Evolutionary conservation across 2,888 invertebrate species (phyloP).

Genomic region (Ochropleura plecta): DNA sequence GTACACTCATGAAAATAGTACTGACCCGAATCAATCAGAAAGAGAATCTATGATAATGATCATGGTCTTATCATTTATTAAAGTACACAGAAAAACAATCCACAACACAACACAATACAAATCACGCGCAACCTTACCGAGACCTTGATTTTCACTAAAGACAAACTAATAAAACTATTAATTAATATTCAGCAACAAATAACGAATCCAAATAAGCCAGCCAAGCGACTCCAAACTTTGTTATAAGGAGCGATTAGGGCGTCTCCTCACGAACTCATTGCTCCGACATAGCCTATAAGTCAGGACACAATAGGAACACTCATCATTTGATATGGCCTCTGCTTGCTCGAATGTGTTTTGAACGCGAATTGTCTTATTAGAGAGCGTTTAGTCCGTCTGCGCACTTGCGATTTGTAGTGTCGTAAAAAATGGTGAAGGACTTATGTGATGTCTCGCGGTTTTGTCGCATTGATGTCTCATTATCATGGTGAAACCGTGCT

Average conservation of each 20-base stretch:
- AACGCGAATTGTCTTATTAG: conserved; percentile 87
- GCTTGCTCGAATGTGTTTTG: conserved; percentile 74
- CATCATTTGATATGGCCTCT: conserved; percentile 86
- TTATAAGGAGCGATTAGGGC: conserved; percentile 76
- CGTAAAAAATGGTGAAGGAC: conserved; percentile 58
- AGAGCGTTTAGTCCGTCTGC: conserved; percentile 67
- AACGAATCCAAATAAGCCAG: conserved; percentile 69
- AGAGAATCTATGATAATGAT: neutral
- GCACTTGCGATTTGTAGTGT: conserved; percentile 63
- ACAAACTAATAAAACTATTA: conserved; percentile 61
- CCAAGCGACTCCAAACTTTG: conserved; percentile 77
- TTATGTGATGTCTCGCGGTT: conserved; percentile 33
- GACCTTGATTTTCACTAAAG: conserved; percentile 68
- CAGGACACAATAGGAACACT: conserved; percentile 80
- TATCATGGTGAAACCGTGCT: conserved; percentile 24
- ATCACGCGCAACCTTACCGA: conserved; percentile 49
- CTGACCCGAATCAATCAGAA: neutral
- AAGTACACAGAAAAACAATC: conserved; percentile 7
- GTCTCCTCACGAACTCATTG: conserved; percentile 80
- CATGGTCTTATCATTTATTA: neutral
- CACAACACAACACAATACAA: neutral
- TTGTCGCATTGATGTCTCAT: conserved; percentile 52
- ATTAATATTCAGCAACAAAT: conserved; percentile 80
- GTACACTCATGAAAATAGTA: neutral
- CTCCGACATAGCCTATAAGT: conserved; percentile 80